phyloP scores from a whole-genome alignment of 2,797 vertebrate genomes.

The Epinephelus awoara region DNA sequence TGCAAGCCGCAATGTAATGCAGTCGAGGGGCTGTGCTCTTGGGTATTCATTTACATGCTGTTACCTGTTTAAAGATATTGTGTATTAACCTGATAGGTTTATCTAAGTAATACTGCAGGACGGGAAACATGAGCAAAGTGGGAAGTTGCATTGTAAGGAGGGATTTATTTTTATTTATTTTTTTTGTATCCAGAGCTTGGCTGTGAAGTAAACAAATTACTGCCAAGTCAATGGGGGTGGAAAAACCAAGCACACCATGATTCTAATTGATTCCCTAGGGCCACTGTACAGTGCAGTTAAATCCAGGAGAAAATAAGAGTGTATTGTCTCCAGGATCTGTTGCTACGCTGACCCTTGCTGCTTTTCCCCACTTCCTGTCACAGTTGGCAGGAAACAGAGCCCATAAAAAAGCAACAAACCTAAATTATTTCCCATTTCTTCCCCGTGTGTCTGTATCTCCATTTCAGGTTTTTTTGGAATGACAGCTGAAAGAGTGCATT shows the following conservation, averaged over 20 bases:
- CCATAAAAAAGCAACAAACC: not conserved
- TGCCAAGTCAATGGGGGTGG: conserved; percentile 67
- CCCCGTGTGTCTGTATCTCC: conserved; percentile 15
- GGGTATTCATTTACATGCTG: not conserved
- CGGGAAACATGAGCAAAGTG: conserved; percentile 7
- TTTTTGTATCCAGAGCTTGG: conserved; percentile 43
- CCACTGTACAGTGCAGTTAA: conserved; percentile 60
- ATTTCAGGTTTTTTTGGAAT: conserved; percentile 1
- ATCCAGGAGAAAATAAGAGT: conserved; percentile 63
- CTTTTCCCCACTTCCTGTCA: conserved; percentile 6
- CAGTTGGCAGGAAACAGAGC: conserved; percentile 27
- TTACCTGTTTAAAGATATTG: not conserved
- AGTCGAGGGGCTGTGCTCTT: not conserved
- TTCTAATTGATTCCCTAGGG: conserved; percentile 81
- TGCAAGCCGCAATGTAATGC: conserved; percentile 1
- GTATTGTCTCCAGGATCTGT: conserved; percentile 55
- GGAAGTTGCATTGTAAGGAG: conserved; percentile 25
- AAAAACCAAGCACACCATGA: conserved; percentile 58
- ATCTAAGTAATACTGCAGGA: not conserved
- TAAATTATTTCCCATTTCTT: not conserved
- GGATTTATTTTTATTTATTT: conserved; percentile 19
- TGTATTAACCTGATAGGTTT: not conserved
- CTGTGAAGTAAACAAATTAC: conserved; percentile 81
- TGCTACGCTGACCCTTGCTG: conserved; percentile 44
- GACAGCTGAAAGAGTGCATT: conserved; percentile 39